Evolutionary conservation across 2,888 invertebrate genomes (phyloP).

Genomic region (Netelia melanura): DNA sequence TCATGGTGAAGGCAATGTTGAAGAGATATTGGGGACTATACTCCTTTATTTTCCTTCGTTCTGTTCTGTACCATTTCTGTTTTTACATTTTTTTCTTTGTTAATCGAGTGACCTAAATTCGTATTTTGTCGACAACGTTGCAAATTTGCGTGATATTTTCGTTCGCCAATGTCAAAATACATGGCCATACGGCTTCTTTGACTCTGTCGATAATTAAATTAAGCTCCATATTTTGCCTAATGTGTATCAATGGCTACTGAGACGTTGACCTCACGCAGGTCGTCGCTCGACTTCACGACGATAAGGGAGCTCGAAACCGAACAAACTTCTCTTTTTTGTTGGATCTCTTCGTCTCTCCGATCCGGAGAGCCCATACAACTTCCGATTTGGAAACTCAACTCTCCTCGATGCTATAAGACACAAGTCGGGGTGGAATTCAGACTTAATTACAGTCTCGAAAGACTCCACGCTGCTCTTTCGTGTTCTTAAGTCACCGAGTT

Average conservation of each 20-base stretch:
- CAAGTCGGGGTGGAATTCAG: slow-evolving; percentile 54
- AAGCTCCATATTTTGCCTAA: slow-evolving; percentile 25
- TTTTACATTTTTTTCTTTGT: not conserved
- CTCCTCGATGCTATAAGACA: slow-evolving; percentile 54
- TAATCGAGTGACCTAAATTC: not conserved
- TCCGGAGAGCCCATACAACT: slow-evolving; percentile 57
- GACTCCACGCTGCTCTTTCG: slow-evolving; percentile 3
- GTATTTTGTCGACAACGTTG: not conserved
- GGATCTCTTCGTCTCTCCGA: slow-evolving; percentile 31
- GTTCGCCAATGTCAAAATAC: not conserved
- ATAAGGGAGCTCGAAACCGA: slow-evolving; percentile 47
- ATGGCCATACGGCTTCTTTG: not conserved
- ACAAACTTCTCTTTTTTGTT: slow-evolving; percentile 3
- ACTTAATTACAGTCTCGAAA: slow-evolving; percentile 57
- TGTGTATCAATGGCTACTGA: slow-evolving; percentile 25
- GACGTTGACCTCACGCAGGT: not conserved
- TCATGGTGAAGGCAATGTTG: not conserved
- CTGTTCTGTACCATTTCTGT: not conserved
- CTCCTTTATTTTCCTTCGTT: too few species aligned
- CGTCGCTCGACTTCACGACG: slow-evolving; percentile 4
- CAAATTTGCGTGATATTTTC: not conserved
- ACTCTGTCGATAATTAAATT: slow-evolving; percentile 23
- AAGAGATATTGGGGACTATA: not conserved
- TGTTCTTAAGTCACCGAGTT: not conserved
- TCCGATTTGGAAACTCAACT: slow-evolving; percentile 63